Conservation (phyloP, 2,888 invertebrate species). For the Drosophila siamana region DNA sequence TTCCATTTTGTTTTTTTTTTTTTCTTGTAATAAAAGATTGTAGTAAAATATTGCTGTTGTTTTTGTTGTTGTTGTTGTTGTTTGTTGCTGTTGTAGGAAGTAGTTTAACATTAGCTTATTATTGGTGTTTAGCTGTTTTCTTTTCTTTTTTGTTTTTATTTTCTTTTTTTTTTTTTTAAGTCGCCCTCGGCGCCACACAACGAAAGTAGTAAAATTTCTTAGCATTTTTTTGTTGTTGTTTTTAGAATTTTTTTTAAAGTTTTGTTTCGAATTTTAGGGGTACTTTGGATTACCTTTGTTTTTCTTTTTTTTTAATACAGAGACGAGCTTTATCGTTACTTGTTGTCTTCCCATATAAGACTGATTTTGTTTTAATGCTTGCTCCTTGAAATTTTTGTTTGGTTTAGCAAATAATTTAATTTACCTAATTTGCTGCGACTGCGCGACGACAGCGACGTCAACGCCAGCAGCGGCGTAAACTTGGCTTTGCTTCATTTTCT, state of each 20-base stretch:
- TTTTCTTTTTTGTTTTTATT: no score
- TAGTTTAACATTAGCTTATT: conserved; percentile 55
- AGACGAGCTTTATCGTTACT: conserved; percentile 48
- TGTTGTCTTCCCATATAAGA: conserved; percentile 31
- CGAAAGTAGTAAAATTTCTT: conserved; percentile 60
- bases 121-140: conserved; percentile 51
- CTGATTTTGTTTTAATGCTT: conserved; percentile 27
- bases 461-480: conserved; percentile 30
- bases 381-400: conserved; percentile 1
- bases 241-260: conserved; percentile 16
- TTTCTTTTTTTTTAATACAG: conserved; percentile 27
- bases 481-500: conserved; percentile 23
- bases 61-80: conserved; percentile 41
- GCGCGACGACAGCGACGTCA: conserved; percentile 14
- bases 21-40: conserved; percentile 62
- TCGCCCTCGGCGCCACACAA: conserved; percentile 75
- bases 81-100: conserved; percentile 49
- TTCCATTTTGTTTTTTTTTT: conserved; percentile 29
- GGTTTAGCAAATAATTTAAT: conserved; percentile 36
- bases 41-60: conserved; percentile 74
- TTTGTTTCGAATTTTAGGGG: conserved; percentile 25
- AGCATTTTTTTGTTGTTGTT: conserved; percentile 33
- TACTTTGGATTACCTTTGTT: conserved; percentile 34
- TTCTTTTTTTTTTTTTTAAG: conserved; percentile 10
- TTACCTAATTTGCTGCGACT: conserved; percentile 30